Evolutionary conservation across 2,888 invertebrate genomes (phyloP).

Genomic region (Cloeon dipterum): DNA sequence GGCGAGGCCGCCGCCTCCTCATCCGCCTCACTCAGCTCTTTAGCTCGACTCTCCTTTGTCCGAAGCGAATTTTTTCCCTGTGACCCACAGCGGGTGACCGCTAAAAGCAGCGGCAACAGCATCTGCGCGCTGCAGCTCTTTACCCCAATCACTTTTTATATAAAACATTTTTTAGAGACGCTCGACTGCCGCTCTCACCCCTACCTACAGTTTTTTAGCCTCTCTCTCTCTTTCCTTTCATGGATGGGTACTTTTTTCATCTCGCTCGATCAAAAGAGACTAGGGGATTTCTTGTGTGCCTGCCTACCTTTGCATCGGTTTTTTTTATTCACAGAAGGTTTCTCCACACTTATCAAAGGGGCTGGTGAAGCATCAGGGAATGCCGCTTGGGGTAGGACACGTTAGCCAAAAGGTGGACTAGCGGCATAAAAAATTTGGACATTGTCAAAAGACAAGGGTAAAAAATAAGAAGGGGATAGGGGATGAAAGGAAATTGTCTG

Average conservation of each 20-base stretch:
- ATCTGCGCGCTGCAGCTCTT: no score
- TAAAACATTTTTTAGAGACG: no score
- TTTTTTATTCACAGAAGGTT: constrained; percentile 1
- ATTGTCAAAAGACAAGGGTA: constrained; percentile 1
- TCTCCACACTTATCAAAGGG: not conserved
- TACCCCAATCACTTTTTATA: no score
- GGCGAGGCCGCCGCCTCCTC: no score
- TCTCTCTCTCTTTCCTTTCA: not conserved
- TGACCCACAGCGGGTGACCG: constrained; percentile 2
- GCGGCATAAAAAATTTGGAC: not conserved
- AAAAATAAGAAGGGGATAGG: not conserved
- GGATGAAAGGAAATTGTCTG: not conserved
- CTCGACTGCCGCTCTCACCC: no score
- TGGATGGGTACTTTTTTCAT: not conserved
- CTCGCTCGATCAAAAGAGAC: no score
- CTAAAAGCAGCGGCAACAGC: no score
- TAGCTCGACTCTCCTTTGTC: not conserved
- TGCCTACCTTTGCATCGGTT: not conserved
- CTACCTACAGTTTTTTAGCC: no score
- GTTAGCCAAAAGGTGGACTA: not conserved
- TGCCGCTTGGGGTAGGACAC: constrained; percentile 1
- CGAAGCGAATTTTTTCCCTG: not conserved
- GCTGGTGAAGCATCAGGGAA: not conserved
- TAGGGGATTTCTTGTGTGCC: no score
- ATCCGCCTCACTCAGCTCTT: no score